Evolutionary conservation across 92 coral and sea anemone species (phyloP), one percentile per base, ranked within the genome.

Genomic region (Anthopleura xanthogrammica): DNA sequence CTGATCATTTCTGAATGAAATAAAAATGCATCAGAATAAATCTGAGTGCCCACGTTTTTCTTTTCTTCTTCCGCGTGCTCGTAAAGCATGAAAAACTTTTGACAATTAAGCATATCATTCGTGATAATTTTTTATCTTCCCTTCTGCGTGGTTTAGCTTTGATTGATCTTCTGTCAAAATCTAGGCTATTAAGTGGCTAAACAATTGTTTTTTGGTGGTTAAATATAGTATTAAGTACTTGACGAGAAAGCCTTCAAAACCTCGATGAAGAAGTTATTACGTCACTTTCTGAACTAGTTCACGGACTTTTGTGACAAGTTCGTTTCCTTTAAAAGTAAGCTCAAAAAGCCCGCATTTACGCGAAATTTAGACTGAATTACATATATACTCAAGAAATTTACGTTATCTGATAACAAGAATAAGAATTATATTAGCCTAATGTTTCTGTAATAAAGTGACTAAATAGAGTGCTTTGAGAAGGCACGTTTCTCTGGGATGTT

Each of bases 221-320:
- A 68, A 68, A 36, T 68, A 68, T 68, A 68, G 74, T 68, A 23
- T 68, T 68, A 68, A 68, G 74, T 68, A 36, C 41, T 12, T 36
- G 40, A 23, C 4, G 36, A 36, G 41, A 68, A 68, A 68, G 42
- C 42, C 6, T 23, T 11, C 42, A 13, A 68, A 29, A 29, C 14
- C 42, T 36, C 17, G 13, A 68, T 36, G 16, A 68, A 29, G 42
- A 16, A 68, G 16, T 36, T 29, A 13, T 36, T 68, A 24, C 74
- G 74, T 68, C 74, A 68, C 42, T 12, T 68, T 43, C 74, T 68
- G 17, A 62, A 20, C 12, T 62, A 20, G 16, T 29, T 68, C 16
- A 68, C 74, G 29, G 11, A 23, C 3, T 9, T 68, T 68, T 14
- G 5, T 36, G 74, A 68, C 74, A 68, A 68, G 74, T 68, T 62